Base-by-base conservation (phyloP, 2,797 vertebrate genomes). In the Sebastes matsubarae region DNA sequence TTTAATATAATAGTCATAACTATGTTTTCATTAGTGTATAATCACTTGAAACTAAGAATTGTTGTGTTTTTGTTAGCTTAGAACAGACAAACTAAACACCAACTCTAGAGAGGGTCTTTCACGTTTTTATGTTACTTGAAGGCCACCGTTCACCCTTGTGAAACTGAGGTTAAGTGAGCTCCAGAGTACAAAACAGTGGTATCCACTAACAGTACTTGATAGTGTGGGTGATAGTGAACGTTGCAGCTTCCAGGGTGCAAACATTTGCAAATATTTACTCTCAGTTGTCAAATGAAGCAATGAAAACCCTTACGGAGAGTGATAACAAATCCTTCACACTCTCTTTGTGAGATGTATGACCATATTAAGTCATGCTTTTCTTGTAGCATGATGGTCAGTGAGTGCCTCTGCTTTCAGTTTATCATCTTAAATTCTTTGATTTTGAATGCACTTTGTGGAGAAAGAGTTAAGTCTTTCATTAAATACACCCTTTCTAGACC, bases 401-500 rank as follows among this genome's bases (percentile, higher is more conserved):
- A 42, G 5, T 32, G 5, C 6, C 20, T 32, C 10, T 24, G 46
- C 25, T 46, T 1, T 60, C 27, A 14, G 24, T 38, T 54, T 67
- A 60, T 65, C 6, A 14, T 38, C 20, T 69, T 16, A 65, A 34
- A 65, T 29, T 66, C 16, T 12, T 52, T 1, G 2, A 13, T 5
- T n/a, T 55, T 42, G n/a, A 8, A 46, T 32, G n/a, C 5, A 13
- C 20, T 67, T 25, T 25, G 61, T 57, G 8, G 13, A 30, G 64
- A 25, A 22, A 67, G 1, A 22, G 18, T 54, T 14, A 25, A 5
- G 57, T 64, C 4, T 79, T 22, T 81, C 16, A 74, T 34, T 1
- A 61, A 72, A 2, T 42, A 13, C 27, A 61, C 9, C 1, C 72
- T 91, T 92, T 89, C 13, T 87, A 99, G 97, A 97, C 95, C 1